phyloP scores from a whole-genome alignment of 1,140 invertebrate genomes.

The Trichonephila clavipes region DNA sequence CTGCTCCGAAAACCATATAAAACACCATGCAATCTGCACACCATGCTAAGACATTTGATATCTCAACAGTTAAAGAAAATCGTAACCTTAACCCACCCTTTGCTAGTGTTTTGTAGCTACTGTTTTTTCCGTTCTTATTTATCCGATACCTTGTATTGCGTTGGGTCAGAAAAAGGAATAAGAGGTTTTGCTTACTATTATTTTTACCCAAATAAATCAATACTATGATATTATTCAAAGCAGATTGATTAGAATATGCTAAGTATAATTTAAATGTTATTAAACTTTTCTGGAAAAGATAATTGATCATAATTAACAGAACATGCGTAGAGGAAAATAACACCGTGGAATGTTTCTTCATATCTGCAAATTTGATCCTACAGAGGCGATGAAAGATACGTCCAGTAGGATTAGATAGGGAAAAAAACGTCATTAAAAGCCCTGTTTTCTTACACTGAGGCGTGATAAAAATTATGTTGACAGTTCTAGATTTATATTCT shows the following conservation, averaged over 20 bases:
- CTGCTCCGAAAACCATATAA: slow-evolving; percentile 19
- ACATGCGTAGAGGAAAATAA: background rate
- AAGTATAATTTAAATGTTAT: too few species aligned
- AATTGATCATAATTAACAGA: too few species aligned
- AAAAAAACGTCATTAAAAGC: background rate
- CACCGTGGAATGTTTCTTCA: background rate
- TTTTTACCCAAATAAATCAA: too few species aligned
- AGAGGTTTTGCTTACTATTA: too few species aligned
- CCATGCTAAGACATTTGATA: background rate
- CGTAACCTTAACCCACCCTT: background rate
- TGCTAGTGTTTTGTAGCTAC: background rate
- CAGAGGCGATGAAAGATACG: background rate
- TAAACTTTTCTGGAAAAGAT: too few species aligned
- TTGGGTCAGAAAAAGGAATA: too few species aligned
- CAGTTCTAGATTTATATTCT: background rate
- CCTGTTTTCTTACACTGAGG: too few species aligned
- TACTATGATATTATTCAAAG: too few species aligned
- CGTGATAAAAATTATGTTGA: slow-evolving; percentile 6
- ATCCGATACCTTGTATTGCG: too few species aligned
- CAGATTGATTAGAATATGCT: too few species aligned
- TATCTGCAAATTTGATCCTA: background rate
- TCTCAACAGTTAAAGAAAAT: background rate
- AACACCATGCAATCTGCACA: background rate
- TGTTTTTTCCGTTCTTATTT: background rate
- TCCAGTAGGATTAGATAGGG: background rate